Evolutionary conservation across 1,140 invertebrate genomes (phyloP).

Genomic region (Leptopilina clavipes): DNA sequence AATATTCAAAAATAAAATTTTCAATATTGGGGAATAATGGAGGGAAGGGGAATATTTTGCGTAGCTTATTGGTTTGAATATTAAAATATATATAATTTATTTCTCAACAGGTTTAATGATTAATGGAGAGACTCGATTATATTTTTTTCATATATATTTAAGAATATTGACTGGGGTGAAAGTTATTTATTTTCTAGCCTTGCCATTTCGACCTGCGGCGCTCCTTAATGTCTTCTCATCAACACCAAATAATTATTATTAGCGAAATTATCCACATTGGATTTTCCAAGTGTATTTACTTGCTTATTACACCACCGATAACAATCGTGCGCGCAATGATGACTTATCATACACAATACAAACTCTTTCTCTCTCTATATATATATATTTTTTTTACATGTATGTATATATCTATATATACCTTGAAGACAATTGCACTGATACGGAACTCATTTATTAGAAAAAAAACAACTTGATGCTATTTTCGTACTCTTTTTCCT

Average conservation of each 20-base stretch:
- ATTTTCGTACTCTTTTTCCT: too few species aligned
- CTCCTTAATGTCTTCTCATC: slow-evolving; percentile 34
- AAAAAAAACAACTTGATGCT: too few species aligned
- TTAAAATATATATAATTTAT: background rate
- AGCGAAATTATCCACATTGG: slow-evolving; percentile 20
- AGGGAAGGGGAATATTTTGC: too few species aligned
- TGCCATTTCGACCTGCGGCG: slow-evolving; percentile 18
- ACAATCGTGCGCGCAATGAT: background rate
- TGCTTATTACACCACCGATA: slow-evolving; percentile 28
- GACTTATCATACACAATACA: slow-evolving; percentile 13
- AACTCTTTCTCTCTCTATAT: background rate
- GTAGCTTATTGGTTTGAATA: too few species aligned
- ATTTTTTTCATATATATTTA: background rate
- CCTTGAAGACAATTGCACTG: background rate
- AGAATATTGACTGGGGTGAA: slow-evolving; percentile 22
- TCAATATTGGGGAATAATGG: too few species aligned
- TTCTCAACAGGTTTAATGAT: background rate
- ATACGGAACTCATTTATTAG: background rate
- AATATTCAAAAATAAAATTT: too few species aligned
- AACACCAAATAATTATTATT: slow-evolving; percentile 16
- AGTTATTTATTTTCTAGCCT: slow-evolving; percentile 33
- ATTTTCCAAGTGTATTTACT: slow-evolving; percentile 16
- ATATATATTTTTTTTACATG: too few species aligned
- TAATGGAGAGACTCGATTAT: background rate
- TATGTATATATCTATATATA: background rate